phyloP scores from a whole-genome alignment of 1,140 invertebrate species.

The Nasonia giraulti region DNA sequence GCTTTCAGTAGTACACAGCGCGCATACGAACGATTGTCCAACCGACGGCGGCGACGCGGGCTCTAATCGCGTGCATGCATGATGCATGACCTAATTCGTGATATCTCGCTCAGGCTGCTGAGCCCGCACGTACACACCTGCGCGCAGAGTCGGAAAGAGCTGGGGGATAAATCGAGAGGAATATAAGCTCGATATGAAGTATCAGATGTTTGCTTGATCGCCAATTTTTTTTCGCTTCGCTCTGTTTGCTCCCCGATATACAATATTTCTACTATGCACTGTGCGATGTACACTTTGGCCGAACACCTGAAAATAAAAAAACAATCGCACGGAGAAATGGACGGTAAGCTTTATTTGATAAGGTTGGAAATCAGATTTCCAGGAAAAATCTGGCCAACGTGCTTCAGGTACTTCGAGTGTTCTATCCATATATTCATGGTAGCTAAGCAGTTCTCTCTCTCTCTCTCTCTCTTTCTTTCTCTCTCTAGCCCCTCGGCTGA shows the following conservation, averaged over 20 bases:
- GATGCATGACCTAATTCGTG: slow-evolving; percentile 40
- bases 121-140: neutral
- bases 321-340: too few species aligned
- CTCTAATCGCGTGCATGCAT: slow-evolving; percentile 40
- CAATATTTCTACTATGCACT: too few species aligned
- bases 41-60: neutral
- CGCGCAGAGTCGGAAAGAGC: neutral
- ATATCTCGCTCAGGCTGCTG: slow-evolving; percentile 20
- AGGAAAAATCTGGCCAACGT: neutral
- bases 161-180: neutral
- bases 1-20: neutral
- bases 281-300: too few species aligned
- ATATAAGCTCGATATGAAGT: neutral
- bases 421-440: neutral
- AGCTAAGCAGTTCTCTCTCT: neutral
- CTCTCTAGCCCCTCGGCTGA: neutral
- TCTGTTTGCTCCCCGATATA: neutral
- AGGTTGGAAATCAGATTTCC: neutral
- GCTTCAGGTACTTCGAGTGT: neutral
- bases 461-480: neutral
- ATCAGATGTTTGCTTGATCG: neutral
- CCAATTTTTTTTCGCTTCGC: neutral
- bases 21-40: slow-evolving; percentile 9
- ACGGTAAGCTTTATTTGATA: neutral
- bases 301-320: too few species aligned